Conservation (phyloP, 2,113 vertebrate species). For the Odocoileus hemionus region DNA sequence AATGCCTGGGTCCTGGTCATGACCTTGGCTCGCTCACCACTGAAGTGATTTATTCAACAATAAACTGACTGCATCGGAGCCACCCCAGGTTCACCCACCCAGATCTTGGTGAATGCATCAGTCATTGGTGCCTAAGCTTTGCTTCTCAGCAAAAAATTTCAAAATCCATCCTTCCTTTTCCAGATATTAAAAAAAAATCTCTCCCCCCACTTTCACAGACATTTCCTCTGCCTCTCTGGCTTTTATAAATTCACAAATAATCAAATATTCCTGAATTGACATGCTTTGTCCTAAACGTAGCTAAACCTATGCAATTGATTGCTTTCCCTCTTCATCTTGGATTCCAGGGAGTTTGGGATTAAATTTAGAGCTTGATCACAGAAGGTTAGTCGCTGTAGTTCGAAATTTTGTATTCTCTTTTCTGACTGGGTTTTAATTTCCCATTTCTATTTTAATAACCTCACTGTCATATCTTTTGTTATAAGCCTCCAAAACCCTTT, state of each 20-base stretch:
- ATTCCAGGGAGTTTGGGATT: slow-evolving; percentile 27
- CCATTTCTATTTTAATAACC: slow-evolving; percentile 28
- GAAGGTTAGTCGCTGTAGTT: not conserved
- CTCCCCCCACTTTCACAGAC: not conserved
- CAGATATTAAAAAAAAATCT: not conserved
- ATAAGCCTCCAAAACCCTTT: slow-evolving; percentile 19
- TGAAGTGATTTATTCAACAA: not conserved
- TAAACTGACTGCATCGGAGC: not conserved
- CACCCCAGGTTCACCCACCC: not conserved
- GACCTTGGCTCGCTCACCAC: not conserved
- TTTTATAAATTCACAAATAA: slow-evolving; percentile 40
- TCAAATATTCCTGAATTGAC: not conserved
- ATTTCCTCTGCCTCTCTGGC: not conserved
- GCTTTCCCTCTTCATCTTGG: slow-evolving; percentile 8
- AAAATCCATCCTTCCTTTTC: slow-evolving; percentile 2
- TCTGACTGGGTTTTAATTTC: not conserved
- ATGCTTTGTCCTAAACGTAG: not conserved
- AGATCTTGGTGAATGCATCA: not conserved
- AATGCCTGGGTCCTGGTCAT: not conserved
- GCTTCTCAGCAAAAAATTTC: not conserved
- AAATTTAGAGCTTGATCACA: slow-evolving; percentile 13
- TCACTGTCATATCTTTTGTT: slow-evolving; percentile 4
- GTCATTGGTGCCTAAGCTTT: not conserved
- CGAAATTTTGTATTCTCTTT: slow-evolving; percentile 20
- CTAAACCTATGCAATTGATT: not conserved